phyloP scores from a whole-genome alignment of 2,113 vertebrate species.

The Phrynosoma blainvillii region DNA sequence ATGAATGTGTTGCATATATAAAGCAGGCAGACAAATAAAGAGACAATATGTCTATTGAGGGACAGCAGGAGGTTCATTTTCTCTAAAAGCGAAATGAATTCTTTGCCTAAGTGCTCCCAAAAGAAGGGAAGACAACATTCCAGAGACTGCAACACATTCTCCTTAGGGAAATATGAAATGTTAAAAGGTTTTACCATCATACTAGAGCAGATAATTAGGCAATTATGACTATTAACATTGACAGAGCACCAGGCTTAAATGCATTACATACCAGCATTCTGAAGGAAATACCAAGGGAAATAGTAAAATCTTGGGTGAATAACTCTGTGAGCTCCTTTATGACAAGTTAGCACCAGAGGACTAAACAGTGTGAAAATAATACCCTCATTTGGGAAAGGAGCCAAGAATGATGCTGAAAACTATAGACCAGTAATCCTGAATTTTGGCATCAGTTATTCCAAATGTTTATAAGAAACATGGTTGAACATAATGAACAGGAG shows the following conservation, averaged over 20 bases:
- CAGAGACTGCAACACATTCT: conserved; percentile 68
- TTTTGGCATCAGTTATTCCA: conserved; percentile 50
- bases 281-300: conserved; percentile 63
- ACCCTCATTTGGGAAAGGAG: conserved; percentile 36
- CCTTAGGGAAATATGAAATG: conserved; percentile 76
- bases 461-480: conserved; percentile 41
- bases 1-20: conserved; percentile 30
- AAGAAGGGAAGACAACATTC: conserved; percentile 72
- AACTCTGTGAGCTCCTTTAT: conserved; percentile 57
- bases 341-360: conserved; percentile 47
- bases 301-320: conserved; percentile 58
- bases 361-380: conserved; percentile 55
- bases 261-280: conserved; percentile 66
- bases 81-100: conserved; percentile 73
- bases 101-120: conserved; percentile 72
- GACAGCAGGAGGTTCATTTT: conserved; percentile 64
- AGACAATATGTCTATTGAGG: conserved; percentile 56
- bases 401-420: conserved; percentile 16
- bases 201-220: conserved; percentile 78
- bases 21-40: conserved; percentile 47
- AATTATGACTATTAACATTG: conserved; percentile 81
- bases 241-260: conserved; percentile 75
- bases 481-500: conserved; percentile 61
- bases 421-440: conserved; percentile 40
- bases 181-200: conserved; percentile 80